phyloP scores from a whole-genome alignment of 2,113 vertebrate genomes.

The Pseudopodoces humilis region DNA sequence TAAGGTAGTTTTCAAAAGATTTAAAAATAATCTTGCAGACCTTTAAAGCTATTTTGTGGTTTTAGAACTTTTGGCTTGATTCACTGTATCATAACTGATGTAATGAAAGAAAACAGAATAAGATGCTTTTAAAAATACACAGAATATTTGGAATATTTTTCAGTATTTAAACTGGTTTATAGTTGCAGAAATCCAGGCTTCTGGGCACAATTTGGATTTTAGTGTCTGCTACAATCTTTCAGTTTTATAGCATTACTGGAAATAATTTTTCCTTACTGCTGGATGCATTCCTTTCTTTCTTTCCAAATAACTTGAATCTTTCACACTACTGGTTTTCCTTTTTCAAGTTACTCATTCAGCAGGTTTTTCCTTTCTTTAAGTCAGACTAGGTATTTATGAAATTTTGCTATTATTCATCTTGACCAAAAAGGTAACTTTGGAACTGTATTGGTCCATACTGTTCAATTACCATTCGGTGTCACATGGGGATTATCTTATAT shows the following conservation, averaged over 20 bases:
- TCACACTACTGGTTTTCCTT: not conserved
- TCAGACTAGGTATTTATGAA: not conserved
- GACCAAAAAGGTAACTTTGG: not conserved
- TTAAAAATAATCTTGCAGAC: not conserved
- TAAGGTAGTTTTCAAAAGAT: slow-evolving; percentile 3
- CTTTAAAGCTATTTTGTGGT: slow-evolving; percentile 24
- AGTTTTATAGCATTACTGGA: slow-evolving; percentile 13
- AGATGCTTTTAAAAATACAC: slow-evolving; percentile 46
- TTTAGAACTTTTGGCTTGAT: slow-evolving; percentile 15
- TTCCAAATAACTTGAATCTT: not conserved
- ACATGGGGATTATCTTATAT: not conserved
- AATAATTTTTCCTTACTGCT: slow-evolving; percentile 11
- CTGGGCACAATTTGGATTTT: not conserved
- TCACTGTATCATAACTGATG: not conserved
- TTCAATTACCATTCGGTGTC: not conserved
- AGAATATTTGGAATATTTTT: slow-evolving; percentile 56
- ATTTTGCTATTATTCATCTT: not conserved
- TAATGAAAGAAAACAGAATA: slow-evolving; percentile 37
- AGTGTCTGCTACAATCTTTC: slow-evolving; percentile 11
- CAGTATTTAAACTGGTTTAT: slow-evolving; percentile 20
- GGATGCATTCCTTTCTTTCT: not conserved
- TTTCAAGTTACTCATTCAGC: not conserved
- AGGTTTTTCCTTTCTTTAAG: not conserved
- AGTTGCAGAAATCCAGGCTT: slow-evolving; percentile 14
- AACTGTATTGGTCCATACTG: not conserved